A percentile compares a stretch with the other conserved stretches of the same genome.
Conservation (phyloP, 2,113 vertebrate species). For the Boulengeromyrus knoepffleri region DNA sequence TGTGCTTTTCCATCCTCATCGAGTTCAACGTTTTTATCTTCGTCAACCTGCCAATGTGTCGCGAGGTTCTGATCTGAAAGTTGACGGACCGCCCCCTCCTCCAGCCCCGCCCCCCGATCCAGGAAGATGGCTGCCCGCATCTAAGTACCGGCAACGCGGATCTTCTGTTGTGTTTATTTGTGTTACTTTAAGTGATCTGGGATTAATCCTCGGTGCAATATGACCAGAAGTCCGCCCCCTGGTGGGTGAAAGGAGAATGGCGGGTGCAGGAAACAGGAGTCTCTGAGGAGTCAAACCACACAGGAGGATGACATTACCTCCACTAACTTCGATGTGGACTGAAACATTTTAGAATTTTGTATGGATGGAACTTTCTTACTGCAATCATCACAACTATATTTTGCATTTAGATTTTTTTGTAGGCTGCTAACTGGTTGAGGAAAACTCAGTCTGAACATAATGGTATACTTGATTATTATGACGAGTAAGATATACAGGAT, state of each 20-base stretch:
- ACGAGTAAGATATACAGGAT: neutral
- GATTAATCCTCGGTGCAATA: slow-evolving; percentile 49
- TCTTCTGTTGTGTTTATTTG: slow-evolving; percentile 20
- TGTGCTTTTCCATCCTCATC: slow-evolving; percentile 91
- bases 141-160: slow-evolving; percentile 18
- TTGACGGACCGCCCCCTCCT: neutral
- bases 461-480: slow-evolving; percentile 4
- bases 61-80: slow-evolving; percentile 55
- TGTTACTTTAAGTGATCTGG: slow-evolving; percentile 1
- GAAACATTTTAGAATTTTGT: slow-evolving; percentile 23
- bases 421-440: slow-evolving; percentile 66
- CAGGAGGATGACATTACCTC: neutral
- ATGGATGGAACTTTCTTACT: slow-evolving; percentile 49
- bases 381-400: slow-evolving; percentile 12
- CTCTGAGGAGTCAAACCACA: neutral
- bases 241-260: neutral
- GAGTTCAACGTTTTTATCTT: slow-evolving; percentile 96
- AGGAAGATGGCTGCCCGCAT: slow-evolving; percentile 32
- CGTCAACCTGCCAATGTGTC: slow-evolving; percentile 92
- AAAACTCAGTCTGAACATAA: slow-evolving; percentile 56
- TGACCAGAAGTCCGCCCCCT: slow-evolving; percentile 6
- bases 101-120: neutral
- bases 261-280: neutral
- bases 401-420: slow-evolving; percentile 49
- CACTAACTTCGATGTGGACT: slow-evolving; percentile 48